phyloP scores from a whole-genome alignment of 2,797 vertebrate genomes.

The Oophaga sylvatica region DNA sequence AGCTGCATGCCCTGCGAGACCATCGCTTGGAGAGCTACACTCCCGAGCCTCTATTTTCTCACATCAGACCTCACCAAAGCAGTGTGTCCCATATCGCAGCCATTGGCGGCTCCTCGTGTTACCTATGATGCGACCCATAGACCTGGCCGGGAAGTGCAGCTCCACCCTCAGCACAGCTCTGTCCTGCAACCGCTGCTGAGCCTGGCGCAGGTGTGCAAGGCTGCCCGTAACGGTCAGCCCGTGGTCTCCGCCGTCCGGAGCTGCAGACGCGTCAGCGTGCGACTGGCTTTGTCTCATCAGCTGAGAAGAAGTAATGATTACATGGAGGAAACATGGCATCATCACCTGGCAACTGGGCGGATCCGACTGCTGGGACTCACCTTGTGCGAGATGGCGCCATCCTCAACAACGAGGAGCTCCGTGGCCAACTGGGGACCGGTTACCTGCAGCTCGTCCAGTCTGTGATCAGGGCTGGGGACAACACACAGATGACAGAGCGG shows the following conservation, averaged over 20 bases:
- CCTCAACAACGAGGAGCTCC: slow-evolving; percentile 70
- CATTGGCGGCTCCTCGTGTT: slow-evolving; percentile 24
- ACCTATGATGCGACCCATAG: slow-evolving; percentile 90
- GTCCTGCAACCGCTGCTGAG: slow-evolving; percentile 78
- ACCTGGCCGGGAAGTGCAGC: slow-evolving; percentile 80
- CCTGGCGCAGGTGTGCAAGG: slow-evolving; percentile 80
- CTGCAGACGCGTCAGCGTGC: slow-evolving; percentile 70
- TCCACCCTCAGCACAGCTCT: slow-evolving; percentile 74
- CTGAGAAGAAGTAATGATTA: slow-evolving; percentile 65
- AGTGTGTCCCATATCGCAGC: too few relatives aligned
- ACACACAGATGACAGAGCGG: not conserved
- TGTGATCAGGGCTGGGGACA: not conserved
- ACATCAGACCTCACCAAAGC: too few relatives aligned
- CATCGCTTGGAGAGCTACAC: not conserved
- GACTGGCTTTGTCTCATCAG: slow-evolving; percentile 81
- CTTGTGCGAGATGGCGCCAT: slow-evolving; percentile 69
- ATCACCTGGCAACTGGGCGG: not conserved
- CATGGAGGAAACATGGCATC: accelerated
- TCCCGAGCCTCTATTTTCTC: too few relatives aligned
- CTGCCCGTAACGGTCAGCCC: slow-evolving; percentile 83
- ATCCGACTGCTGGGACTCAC: slow-evolving; percentile 48
- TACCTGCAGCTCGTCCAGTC: slow-evolving; percentile 68
- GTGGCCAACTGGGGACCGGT: slow-evolving; percentile 64
- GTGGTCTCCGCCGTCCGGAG: slow-evolving; percentile 66
- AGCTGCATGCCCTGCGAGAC: too few relatives aligned